Evolutionary conservation across 2,113 vertebrate species (phyloP), one percentile per base, ranked within the genome.

Genomic region (Calyptomena viridis): DNA sequence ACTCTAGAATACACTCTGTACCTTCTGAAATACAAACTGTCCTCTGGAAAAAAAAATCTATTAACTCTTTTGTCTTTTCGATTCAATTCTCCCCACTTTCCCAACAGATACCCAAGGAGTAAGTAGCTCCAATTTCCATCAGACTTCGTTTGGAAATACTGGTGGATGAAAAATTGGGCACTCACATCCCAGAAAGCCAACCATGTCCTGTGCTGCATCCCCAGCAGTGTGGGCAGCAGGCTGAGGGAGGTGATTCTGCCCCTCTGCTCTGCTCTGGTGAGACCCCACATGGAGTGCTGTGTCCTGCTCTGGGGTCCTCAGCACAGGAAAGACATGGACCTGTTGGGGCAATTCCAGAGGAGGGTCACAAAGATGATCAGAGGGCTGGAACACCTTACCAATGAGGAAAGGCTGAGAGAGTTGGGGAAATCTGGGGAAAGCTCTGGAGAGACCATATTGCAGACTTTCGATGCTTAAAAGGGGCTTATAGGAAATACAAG

Each of bases 291-390:
- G 63, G 3, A 80, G 31, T 2, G 1, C 58, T 77, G 73, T 2
- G 1, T 25, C 35, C 92, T 87, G 53, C n/a, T 53, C 58, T 30
- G 68, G 35, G 3, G 19, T 0, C 14, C 13, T 2, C 66, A 37
- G 0, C 2, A 39, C 6, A 31, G 5, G n/a, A 60, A 8, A 3
- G 20, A 64, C 1, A 4, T 0, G 0, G 18, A 44, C 5, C 47
- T 40, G 31, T 4, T n/a, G 28, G 58, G 84, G 24, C 2, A 1
- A 10, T 18, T 7, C 49, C 68, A 80, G 58, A 72, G 31, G 13
- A 75, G 19, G 19, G 10, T 16, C 47, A 60, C 4, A 1, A 8
- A 58, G 16, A 73, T 6, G 7, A 11, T 49, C 2, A 1, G 30
- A 5, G 6, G 20, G 39, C 22, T 78, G 35, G 18, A 76, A 18